A percentile compares a stretch with the other conserved stretches of the same genome.
phyloP scores from a whole-genome alignment of 1,140 invertebrate species.

The Yoshiicerus persimilis region DNA sequence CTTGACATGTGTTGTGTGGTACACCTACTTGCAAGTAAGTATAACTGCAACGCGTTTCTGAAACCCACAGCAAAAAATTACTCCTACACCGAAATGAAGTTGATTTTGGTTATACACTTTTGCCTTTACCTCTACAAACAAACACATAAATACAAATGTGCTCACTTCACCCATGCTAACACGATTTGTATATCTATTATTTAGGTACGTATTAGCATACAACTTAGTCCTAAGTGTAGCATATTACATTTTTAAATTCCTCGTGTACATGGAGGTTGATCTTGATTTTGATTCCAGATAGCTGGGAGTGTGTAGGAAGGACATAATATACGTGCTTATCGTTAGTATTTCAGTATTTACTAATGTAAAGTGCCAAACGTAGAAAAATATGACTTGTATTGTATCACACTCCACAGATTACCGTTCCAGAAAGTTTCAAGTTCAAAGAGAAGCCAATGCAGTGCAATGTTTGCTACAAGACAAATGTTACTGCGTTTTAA shows the following conservation, averaged over 20 bases:
- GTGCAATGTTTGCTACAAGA: too few relatives aligned
- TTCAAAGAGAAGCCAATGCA: background rate
- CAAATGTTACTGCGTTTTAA: background rate
- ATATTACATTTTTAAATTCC: background rate
- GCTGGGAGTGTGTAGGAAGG: too few relatives aligned
- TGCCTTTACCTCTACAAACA: too few relatives aligned
- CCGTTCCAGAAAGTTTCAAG: background rate
- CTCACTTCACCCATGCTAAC: too few relatives aligned
- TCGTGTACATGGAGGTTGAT: background rate
- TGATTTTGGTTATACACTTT: background rate
- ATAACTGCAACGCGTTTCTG: background rate
- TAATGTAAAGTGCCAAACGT: background rate
- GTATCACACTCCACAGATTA: background rate
- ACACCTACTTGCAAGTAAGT: background rate
- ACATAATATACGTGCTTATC: too few relatives aligned
- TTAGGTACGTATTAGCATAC: background rate
- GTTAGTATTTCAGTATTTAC: too few relatives aligned
- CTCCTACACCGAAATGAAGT: background rate
- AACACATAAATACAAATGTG: too few relatives aligned
- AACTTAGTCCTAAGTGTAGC: background rate
- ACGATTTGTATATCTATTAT: too few relatives aligned
- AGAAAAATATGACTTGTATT: background rate
- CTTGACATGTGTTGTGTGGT: background rate
- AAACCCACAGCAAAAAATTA: background rate
- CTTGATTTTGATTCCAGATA: background rate